Evolutionary conservation across 2,888 invertebrate species (phyloP).

Genomic region (Cantharis lateralis): DNA sequence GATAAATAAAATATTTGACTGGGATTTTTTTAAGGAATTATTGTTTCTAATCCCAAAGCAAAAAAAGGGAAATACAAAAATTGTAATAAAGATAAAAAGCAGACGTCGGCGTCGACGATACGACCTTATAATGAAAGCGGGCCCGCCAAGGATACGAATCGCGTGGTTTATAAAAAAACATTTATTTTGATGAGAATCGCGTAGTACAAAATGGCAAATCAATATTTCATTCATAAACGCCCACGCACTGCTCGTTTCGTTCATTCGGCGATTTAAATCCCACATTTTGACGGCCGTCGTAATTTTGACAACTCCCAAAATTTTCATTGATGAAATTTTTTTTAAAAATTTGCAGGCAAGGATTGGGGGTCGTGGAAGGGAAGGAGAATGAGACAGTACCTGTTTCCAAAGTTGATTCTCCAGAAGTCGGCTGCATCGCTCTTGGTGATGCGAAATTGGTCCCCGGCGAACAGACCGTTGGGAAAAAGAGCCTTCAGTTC

Average conservation of each 20-base stretch:
- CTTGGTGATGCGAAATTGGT: conserved; percentile 98
- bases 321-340: background rate
- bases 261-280: conserved; percentile 13
- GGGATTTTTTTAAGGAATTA: background rate
- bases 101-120: background rate
- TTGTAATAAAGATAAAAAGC: background rate
- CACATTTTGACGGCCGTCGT: conserved; percentile 4
- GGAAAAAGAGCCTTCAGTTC: conserved; percentile 99
- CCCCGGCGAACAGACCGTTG: conserved; percentile 92
- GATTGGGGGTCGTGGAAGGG: background rate
- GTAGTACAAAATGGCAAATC: conserved; percentile 39
- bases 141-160: background rate
- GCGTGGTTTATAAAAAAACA: background rate
- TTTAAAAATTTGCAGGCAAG: background rate
- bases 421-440: conserved; percentile 99
- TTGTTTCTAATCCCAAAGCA: background rate
- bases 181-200: conserved; percentile 10
- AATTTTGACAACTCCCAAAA: conserved; percentile 14
- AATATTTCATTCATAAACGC: conserved; percentile 50
- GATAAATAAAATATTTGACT: background rate
- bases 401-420: conserved; percentile 94
- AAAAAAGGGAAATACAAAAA: background rate
- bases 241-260: conserved; percentile 40
- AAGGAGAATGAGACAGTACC: conserved; percentile 61
- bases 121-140: too few species aligned